Conservation (phyloP, 2,888 invertebrate species). For the Amiota mariae region DNA sequence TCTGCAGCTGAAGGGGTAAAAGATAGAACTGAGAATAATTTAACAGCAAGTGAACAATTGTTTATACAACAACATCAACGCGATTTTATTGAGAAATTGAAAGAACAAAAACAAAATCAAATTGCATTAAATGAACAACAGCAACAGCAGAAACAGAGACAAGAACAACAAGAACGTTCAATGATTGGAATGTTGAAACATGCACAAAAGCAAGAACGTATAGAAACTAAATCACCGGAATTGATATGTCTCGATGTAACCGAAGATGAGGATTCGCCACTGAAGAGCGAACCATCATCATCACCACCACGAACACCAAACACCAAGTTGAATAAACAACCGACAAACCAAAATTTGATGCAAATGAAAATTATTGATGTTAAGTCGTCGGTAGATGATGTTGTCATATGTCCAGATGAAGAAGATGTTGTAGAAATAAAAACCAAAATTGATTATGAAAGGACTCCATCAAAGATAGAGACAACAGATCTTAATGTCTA, state of each 20-base stretch:
- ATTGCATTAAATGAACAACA: background rate
- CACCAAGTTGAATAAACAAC: background rate
- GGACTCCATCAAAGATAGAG: no score
- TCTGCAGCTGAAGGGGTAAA: no score
- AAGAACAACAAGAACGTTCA: background rate
- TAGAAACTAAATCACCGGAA: conserved; percentile 34
- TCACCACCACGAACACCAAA: background rate
- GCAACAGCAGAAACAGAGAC: background rate
- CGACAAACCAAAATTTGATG: no score
- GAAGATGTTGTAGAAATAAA: no score
- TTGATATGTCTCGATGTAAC: conserved; percentile 58
- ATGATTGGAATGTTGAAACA: no score
- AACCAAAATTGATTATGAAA: no score
- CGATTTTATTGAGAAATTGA: background rate
- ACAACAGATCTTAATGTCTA: no score
- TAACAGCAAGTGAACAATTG: no score
- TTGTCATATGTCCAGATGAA: no score
- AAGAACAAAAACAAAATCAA: conserved; percentile 1
- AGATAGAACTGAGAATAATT: no score
- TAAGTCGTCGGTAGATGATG: no score
- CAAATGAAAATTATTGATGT: no score
- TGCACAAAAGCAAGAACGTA: background rate
- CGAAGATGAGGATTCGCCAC: conserved; percentile 57
- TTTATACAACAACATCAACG: background rate
- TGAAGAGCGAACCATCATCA: conserved; percentile 37